Conservation (phyloP, 2,113 vertebrate genomes). For the Dunckerocampus dactyliophorus region DNA sequence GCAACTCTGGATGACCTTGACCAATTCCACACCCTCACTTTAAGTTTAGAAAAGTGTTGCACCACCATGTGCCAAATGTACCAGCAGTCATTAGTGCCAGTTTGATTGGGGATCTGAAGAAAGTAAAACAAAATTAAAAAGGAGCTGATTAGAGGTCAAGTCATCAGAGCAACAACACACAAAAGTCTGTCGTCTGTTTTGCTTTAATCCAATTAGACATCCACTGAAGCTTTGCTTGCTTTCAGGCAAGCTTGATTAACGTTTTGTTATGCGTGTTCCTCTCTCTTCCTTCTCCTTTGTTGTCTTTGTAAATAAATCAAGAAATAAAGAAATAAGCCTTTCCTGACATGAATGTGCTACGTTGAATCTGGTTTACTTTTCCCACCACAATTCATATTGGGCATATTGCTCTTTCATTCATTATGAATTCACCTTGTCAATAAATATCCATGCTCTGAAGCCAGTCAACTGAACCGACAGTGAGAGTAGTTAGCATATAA, state of each 20-base stretch:
- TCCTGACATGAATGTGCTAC: background rate
- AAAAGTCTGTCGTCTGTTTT: constrained; percentile 62
- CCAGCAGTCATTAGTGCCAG: constrained; percentile 60
- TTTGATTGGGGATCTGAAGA: constrained; percentile 61
- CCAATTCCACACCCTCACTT: constrained; percentile 45
- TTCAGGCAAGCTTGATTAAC: constrained; percentile 68
- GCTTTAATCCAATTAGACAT: constrained; percentile 73
- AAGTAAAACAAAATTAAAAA: constrained; percentile 46
- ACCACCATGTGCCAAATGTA: constrained; percentile 54
- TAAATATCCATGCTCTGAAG: no score
- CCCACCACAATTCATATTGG: no score
- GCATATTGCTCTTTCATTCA: no score
- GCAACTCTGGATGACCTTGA: constrained; percentile 58
- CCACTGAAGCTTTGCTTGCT: constrained; percentile 65
- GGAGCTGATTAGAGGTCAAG: constrained; percentile 64
- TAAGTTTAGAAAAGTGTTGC: constrained; percentile 54
- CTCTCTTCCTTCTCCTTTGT: constrained; percentile 31
- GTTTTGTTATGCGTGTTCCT: constrained; percentile 48
- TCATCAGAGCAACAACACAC: constrained; percentile 59
- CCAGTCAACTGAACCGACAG: no score
- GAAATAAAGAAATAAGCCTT: background rate
- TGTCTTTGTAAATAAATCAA: background rate
- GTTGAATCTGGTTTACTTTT: background rate
- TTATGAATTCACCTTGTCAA: no score
- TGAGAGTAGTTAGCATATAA: no score